A percentile compares a stretch with the other conserved stretches of the same genome.
phyloP scores from a whole-genome alignment of 2,888 invertebrate genomes.

The Lasioglossum zephyrum region DNA sequence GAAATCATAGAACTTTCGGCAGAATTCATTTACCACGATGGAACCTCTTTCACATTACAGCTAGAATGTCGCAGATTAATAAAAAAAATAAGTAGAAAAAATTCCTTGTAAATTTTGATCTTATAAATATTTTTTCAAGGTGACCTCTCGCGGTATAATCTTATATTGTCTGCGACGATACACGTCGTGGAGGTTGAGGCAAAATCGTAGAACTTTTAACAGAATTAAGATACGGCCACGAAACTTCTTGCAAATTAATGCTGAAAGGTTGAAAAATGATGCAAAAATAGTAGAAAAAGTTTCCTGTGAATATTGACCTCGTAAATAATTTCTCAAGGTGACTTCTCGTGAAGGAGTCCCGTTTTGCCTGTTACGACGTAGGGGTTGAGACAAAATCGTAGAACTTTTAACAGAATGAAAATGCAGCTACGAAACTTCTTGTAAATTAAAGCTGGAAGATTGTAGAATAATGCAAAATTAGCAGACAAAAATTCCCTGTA shows the following conservation, averaged over 20 bases:
- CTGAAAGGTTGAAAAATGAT: background rate
- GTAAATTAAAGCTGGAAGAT: background rate
- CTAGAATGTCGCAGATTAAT: background rate
- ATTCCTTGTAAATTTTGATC: background rate
- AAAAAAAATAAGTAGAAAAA: background rate
- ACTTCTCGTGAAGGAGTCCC: too few species aligned
- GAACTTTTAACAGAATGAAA: background rate
- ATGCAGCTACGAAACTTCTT: background rate
- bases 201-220: background rate
- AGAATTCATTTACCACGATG: background rate
- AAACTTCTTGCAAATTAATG: background rate
- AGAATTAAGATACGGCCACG: background rate
- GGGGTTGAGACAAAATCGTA: background rate
- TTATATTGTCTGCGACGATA: background rate
- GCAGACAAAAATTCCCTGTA: background rate
- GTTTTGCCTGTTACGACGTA: background rate
- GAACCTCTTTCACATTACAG: background rate
- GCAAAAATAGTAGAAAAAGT: background rate
- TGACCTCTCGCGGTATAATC: background rate
- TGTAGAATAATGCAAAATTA: background rate
- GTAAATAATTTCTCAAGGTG: too few species aligned
- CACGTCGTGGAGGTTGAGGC: background rate
- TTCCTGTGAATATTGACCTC: background rate
- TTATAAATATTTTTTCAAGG: background rate
- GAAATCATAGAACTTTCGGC: background rate